Percentiles rank a stretch among this genome's conserved stretches.
Evolutionary conservation across 1,140 invertebrate species (phyloP).

Genomic region (Apolygus lucorum): DNA sequence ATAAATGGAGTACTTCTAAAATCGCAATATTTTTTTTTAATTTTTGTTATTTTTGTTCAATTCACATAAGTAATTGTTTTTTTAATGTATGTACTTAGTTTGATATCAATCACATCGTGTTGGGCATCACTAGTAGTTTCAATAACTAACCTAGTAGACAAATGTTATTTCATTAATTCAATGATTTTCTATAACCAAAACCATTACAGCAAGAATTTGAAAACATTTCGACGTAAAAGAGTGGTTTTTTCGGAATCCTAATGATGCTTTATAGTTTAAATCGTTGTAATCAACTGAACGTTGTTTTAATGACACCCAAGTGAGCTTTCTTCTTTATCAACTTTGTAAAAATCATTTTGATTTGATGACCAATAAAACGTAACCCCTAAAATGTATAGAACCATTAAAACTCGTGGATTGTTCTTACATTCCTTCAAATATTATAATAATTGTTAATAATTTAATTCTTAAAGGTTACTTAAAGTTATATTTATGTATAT

Average conservation of each 20-base stretch:
- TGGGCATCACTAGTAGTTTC: constrained; percentile 6
- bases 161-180: too few species aligned
- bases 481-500: neutral
- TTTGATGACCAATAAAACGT: neutral
- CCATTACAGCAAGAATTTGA: too few species aligned
- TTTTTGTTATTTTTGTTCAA: constrained; percentile 9
- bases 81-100: constrained; percentile 1
- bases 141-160: too few species aligned
- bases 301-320: constrained; percentile 8
- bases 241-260: too few species aligned
- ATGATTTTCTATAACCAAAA: too few species aligned
- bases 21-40: neutral
- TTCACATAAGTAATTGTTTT: neutral
- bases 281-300: neutral
- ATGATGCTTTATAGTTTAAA: too few species aligned
- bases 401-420: constrained; percentile 1
- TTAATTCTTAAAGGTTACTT: neutral
- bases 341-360: neutral
- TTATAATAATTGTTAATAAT: constrained; percentile 2
- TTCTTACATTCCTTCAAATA: neutral
- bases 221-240: too few species aligned
- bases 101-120: constrained; percentile 8
- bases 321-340: neutral
- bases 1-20: constrained; percentile 7
- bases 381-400: neutral